Evolutionary conservation across 2,888 invertebrate genomes (phyloP), one percentile per base, ranked within the genome.

Genomic region (Polydrusus pterygomalis): DNA sequence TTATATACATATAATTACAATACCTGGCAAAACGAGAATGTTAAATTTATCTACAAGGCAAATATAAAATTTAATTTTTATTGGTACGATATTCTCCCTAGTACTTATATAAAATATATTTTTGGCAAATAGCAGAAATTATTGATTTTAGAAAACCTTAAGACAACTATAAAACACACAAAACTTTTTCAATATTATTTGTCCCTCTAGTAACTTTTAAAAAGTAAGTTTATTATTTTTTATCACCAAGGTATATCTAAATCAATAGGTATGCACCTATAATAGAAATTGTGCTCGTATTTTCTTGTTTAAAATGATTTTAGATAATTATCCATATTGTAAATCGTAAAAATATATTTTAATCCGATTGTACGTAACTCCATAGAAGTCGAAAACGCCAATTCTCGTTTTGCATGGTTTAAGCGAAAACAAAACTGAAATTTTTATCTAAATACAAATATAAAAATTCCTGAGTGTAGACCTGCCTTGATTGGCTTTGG

Each of bases 391-490:
- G 51, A 70, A 49, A 45, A 9, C 25, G 18, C 13, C n/a, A 60
- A 74, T 74, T 77, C 71, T 74, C 70, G 51, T 71, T 77, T 74
- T 45, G 47, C 45, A 51, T 65, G 30, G 58, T 38, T 49, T 47
- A 71, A 62, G 47, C 20, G 70, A 67, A 71, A 75, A 49, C 34
- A 43, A 45, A 75, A 71, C 67, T 30, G 62, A 71, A 75, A 75
- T 70, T 75, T 72, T 65, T 58, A 70, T 67, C 47, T 71, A 71
- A 71, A 67, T 71, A 65, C 63, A 75, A 67, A 65, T 70, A 74
- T 81, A 81, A 85, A 85, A 86, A 86, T 87, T 87, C 87, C 87
- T 87, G 87, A 87, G 86, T 86, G 85, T 81, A 84, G 82, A 79
- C 81, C 81, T 69, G 73, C 70, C 68, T 43, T 65, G 68, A 64